phyloP scores from a whole-genome alignment of 2,888 invertebrate species.

The Ectropis crepuscularia region DNA sequence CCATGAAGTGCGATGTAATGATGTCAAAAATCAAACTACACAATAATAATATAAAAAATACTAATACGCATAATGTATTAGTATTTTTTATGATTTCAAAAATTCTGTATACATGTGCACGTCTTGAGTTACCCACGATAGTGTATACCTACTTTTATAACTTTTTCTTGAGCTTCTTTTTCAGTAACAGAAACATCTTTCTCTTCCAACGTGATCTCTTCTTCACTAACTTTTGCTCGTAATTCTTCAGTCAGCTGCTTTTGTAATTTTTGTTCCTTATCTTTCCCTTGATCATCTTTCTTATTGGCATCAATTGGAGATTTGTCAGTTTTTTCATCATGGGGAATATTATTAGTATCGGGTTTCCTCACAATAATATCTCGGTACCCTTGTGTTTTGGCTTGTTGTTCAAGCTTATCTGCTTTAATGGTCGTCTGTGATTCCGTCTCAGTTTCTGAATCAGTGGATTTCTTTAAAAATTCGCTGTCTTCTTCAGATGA shows the following conservation, averaged over 20 bases:
- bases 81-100: too few species aligned
- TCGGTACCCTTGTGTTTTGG: conserved; percentile 57
- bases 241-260: conserved; percentile 67
- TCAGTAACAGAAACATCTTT: conserved; percentile 67
- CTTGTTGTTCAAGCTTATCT: conserved; percentile 65
- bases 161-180: conserved; percentile 62
- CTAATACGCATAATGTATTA: too few species aligned
- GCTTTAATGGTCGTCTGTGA: conserved; percentile 78
- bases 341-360: conserved; percentile 55
- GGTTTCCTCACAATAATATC: conserved; percentile 53
- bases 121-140: too few species aligned
- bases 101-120: too few species aligned
- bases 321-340: conserved; percentile 53
- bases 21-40: too few species aligned
- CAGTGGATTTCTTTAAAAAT: conserved; percentile 80
- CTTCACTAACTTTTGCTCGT: conserved; percentile 65
- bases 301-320: conserved; percentile 57
- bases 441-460: conserved; percentile 83
- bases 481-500: conserved; percentile 83
- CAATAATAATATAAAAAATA: too few species aligned
- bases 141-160: conserved; percentile 36
- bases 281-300: conserved; percentile 53
- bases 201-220: conserved; percentile 71
- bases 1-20: too few species aligned
- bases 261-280: conserved; percentile 59